Base-by-base conservation (phyloP, 1,140 invertebrate species). In the Diorhabda carinulata region DNA sequence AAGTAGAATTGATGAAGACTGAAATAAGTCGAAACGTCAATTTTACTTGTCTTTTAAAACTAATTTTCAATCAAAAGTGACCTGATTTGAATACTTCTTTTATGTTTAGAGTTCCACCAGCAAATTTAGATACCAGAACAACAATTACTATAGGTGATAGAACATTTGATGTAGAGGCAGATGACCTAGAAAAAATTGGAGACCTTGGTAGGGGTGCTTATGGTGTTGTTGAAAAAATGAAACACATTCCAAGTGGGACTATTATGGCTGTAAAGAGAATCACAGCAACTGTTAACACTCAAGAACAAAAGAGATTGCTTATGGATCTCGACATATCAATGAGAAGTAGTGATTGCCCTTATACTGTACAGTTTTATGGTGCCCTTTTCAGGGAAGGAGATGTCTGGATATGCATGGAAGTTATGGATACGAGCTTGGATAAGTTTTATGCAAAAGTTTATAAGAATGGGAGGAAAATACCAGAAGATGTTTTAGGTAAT, bases 361-460 rank as follows among this genome's bases (percentile, higher is more conserved):
- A 97, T 79, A 99, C 98, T 60, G 97, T 99, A 3, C 94, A 98
- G 78, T 99, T 98, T 85, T 96, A 95, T 82, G 98, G 98, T 8
- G 97, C 96, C 61, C 89, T 99, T 76, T 98, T 99, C 77, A 90
- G 93, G 59, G 94, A 96, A 82, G 94, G 93, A 9, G 96, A 98
- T 83, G 97, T 98, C 43, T 99, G 97, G 97, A 98, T 99, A 78
- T 99, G 97, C 80, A 99, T 99, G 97, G 97, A 99, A 84, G 80
- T 98, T 7, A 99, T 99, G 98, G 93, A 97, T 75, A 97, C 94
- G 72, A 98, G 96, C 81, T 86, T 99, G 71, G 98, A 99, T 78
- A 98, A 99, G 82, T 95, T 96, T 84, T 99, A 92, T 83, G 90
- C 85, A 76, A 96, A 91, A 84, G 91, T 90, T 47, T 96, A 90